These are phyloP conservation scores for Molossus alvarezi DNA, from an alignment of 2,797 vertebrate species.

Conservation along the genomic window DNA sequence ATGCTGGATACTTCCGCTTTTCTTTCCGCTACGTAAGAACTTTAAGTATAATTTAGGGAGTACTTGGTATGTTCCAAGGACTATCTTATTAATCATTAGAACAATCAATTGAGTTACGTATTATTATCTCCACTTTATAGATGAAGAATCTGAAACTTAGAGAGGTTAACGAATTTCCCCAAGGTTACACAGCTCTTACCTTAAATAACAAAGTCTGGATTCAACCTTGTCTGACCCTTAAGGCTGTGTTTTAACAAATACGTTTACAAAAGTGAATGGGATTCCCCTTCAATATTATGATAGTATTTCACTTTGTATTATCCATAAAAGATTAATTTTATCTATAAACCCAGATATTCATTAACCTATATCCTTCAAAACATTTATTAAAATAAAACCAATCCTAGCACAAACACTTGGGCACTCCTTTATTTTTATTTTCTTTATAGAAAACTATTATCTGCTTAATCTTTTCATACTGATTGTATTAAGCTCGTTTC, in stretches of 20 bases:
- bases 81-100: neutral
- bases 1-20: neutral
- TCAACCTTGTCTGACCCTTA: neutral
- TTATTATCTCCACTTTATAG: neutral
- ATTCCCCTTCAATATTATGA: neutral
- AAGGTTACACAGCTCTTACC: neutral
- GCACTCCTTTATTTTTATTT: neutral
- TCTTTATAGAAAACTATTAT: neutral
- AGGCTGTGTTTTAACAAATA: neutral
- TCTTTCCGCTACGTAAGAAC: neutral
- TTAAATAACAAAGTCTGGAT: neutral
- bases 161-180: neutral
- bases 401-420: neutral
- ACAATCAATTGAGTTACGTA: neutral
- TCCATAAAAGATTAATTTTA: neutral
- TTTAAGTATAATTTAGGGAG: neutral
- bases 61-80: neutral
- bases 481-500: neutral
- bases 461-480: neutral
- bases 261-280: neutral
- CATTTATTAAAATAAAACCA: slow-evolving; percentile 12
- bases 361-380: neutral
- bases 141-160: neutral
- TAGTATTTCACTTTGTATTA: neutral
- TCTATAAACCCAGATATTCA: slow-evolving; percentile 9